Evolutionary conservation across 2,888 invertebrate species (phyloP).

Genomic region (Drosophila greeni): DNA sequence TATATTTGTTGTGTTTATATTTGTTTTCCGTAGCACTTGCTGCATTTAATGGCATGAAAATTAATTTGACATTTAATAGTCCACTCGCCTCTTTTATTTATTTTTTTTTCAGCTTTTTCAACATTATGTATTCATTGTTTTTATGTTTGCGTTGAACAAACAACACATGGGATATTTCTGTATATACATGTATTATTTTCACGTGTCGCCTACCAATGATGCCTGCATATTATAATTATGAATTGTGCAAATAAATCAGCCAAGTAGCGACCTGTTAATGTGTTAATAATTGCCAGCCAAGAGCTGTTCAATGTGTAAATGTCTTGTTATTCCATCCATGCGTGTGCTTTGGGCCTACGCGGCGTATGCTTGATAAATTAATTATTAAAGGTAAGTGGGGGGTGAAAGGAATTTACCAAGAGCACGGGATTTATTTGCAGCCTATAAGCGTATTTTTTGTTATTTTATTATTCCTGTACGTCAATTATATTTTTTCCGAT

Average conservation of each 20-base stretch:
- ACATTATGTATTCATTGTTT: conserved; percentile 58
- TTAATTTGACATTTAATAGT: conserved; percentile 64
- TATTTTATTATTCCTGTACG: background rate
- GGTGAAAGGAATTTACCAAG: background rate
- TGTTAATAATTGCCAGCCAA: conserved; percentile 59
- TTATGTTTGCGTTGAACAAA: conserved; percentile 55
- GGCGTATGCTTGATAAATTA: conserved; percentile 50
- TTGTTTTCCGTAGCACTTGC: conserved; percentile 25
- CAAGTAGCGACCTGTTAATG: conserved; percentile 57
- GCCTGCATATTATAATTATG: conserved; percentile 60
- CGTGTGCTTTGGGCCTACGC: conserved; percentile 5
- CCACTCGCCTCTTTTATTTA: background rate
- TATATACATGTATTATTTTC: conserved; percentile 42
- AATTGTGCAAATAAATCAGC: conserved; percentile 63
- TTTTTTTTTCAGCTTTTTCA: conserved; percentile 30
- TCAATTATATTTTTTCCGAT: background rate
- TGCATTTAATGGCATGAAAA: conserved; percentile 67
- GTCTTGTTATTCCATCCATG: conserved; percentile 23
- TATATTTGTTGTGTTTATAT: conserved; percentile 18
- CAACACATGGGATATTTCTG: conserved; percentile 52
- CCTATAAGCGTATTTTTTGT: background rate
- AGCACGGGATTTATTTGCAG: background rate
- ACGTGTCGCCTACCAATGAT: conserved; percentile 55
- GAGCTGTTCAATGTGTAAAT: conserved; percentile 38
- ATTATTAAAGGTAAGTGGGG: conserved; percentile 21